These are phyloP conservation scores for Lepetodrilus schrolli DNA, from an alignment of 2,888 invertebrate genomes.

Conservation along the genomic window DNA sequence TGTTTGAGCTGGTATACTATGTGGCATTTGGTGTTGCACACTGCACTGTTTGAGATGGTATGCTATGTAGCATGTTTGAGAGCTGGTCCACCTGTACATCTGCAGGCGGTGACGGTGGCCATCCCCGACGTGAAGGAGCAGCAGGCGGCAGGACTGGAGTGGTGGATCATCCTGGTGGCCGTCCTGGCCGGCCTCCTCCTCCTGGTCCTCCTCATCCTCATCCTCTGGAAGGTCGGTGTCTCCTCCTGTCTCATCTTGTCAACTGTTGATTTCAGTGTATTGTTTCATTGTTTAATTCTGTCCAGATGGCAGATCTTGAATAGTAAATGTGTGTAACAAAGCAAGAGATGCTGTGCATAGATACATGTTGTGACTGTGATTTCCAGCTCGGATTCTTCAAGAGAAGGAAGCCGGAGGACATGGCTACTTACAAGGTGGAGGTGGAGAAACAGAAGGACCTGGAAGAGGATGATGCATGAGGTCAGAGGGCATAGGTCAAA, in stretches of 20 bases:
- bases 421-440: constrained; percentile 62
- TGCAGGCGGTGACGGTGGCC: constrained; percentile 87
- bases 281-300: too few relatives aligned
- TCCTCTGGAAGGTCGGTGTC: constrained; percentile 92
- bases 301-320: too few relatives aligned
- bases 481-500: neutral
- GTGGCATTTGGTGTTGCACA: too few relatives aligned
- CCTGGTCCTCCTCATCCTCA: constrained; percentile 85
- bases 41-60: too few relatives aligned
- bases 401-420: constrained; percentile 63
- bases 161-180: constrained; percentile 89
- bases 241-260: too few relatives aligned
- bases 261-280: too few relatives aligned
- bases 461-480: constrained; percentile 41
- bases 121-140: constrained; percentile 88
- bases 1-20: too few relatives aligned
- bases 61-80: neutral
- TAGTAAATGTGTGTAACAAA: too few relatives aligned
- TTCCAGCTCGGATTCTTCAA: constrained; percentile 71
- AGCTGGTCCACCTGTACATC: neutral
- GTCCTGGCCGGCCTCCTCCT: constrained; percentile 88
- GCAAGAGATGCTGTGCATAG: neutral
- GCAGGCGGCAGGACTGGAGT: constrained; percentile 83
- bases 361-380: too few relatives aligned
- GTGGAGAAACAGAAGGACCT: constrained; percentile 60